phyloP scores from a whole-genome alignment of 1,140 invertebrate genomes.

The Lasaia peninsularis region DNA sequence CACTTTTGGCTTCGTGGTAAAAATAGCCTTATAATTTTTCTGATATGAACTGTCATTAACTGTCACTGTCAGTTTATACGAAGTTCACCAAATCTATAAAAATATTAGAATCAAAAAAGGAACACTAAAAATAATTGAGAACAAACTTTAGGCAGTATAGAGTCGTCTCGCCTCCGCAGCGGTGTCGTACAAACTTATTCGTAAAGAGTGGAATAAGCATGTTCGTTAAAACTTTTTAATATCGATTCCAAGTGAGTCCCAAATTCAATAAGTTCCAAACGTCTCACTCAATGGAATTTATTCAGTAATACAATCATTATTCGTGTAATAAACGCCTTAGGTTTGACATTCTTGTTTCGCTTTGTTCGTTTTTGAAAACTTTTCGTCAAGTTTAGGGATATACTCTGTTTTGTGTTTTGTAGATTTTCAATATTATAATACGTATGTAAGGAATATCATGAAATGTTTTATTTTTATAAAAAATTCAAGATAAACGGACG shows the following conservation, averaged over 20 bases:
- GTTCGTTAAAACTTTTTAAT: not conserved
- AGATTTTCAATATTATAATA: not conserved
- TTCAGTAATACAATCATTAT: not conserved
- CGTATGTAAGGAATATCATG: not conserved
- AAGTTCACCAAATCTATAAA: no score
- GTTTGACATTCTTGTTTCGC: not conserved
- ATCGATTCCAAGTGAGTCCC: not conserved
- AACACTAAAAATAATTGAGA: no score
- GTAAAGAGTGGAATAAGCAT: not conserved
- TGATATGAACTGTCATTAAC: no score
- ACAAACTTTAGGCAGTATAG: no score
- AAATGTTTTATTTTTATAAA: no score
- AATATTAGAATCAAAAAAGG: no score
- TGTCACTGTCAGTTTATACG: no score
- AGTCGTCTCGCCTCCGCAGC: no score
- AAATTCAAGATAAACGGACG: no score
- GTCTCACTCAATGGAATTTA: not conserved
- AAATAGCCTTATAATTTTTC: no score
- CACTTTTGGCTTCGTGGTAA: no score
- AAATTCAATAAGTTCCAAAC: not conserved
- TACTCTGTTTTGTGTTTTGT: not conserved
- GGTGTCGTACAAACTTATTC: not conserved
- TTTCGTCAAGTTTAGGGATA: not conserved
- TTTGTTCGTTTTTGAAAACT: not conserved
- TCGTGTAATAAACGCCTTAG: not conserved